Evolutionary conservation across 2,888 invertebrate species (phyloP), one percentile per base, ranked within the genome.

Genomic region (Drepana falcataria): DNA sequence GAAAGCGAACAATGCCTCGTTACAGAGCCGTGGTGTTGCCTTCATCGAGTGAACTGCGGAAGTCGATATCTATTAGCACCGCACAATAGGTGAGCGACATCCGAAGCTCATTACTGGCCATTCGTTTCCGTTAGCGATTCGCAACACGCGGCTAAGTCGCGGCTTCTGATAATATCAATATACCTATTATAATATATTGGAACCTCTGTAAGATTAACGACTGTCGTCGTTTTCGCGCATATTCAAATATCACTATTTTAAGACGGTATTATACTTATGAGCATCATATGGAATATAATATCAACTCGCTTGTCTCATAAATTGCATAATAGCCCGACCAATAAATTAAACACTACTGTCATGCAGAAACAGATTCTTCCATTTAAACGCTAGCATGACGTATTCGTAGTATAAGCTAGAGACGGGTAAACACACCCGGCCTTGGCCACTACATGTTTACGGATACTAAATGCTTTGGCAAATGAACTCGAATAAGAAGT

Each of bases 81-180:
- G 84, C 86, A 91, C 90, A 91, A 91, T 91, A 90, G 90, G 85
- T 87, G 87, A 89, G 87, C 88, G 89, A 89, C 87, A 90, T 91
- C 90, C 90, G 90, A 90, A 89, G 87, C 90, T 89, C 90, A 87
- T 91, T 91, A 89, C 83, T 84, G 83, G 75, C 21, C 73, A 74
- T 83, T 81, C 84, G 77, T 88, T 90, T 91, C 90, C 90, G 90
- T 77, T 87, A 78, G 81, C 77, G 77, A 86, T 89, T 87, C 81
- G 83, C 84, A 83, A 87, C 82, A 81, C 74, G 80, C 84, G 73
- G 77, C 75, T 77, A 79, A 81, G 79, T 77, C 73, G 73, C 77
- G 73, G 66, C 69, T 79, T 79, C 79, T 76, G 71, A 76, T 71
- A 73, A 73, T 74, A 75, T 74, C 69, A 65, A 65, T 66, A 68